Evolutionary conservation across 2,113 vertebrate species (phyloP).

Genomic region (Vanacampus margaritifer): DNA sequence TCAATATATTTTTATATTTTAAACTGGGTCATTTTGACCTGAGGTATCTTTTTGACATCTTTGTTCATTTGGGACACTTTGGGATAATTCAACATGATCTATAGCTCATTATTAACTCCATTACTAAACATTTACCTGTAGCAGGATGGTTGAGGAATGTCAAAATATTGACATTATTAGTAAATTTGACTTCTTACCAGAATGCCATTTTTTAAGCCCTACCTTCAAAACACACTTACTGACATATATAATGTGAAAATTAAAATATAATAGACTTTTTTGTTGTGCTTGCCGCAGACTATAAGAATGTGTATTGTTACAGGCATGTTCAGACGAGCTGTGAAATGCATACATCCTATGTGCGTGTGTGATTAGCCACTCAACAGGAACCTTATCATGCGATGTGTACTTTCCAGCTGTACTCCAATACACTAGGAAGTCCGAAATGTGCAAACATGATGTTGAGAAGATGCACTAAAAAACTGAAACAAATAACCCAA

Average conservation of each 20-base stretch:
- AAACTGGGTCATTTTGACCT: neutral
- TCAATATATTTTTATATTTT: neutral
- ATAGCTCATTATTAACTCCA: neutral
- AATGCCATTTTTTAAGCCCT: neutral
- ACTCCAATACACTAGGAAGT: neutral
- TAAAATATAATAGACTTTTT: neutral
- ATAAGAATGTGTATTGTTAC: neutral
- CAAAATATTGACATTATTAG: too few species aligned
- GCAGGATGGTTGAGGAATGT: too few species aligned
- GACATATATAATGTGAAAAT: neutral
- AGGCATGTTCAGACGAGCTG: neutral
- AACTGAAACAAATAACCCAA: neutral
- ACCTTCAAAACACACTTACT: neutral
- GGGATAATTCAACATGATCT: neutral
- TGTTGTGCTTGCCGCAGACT: neutral
- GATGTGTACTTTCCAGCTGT: neutral
- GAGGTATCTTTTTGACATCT: neutral
- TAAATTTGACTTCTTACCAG: too few species aligned
- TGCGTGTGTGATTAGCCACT: neutral
- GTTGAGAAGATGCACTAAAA: neutral
- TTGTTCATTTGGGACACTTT: neutral
- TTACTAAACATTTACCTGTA: neutral
- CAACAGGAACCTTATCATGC: neutral
- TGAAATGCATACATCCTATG: neutral
- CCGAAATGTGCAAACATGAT: neutral